Evolutionary conservation across 2,113 vertebrate species (phyloP), one percentile per base, ranked within the genome.

Genomic region (Synodontis membranacea): DNA sequence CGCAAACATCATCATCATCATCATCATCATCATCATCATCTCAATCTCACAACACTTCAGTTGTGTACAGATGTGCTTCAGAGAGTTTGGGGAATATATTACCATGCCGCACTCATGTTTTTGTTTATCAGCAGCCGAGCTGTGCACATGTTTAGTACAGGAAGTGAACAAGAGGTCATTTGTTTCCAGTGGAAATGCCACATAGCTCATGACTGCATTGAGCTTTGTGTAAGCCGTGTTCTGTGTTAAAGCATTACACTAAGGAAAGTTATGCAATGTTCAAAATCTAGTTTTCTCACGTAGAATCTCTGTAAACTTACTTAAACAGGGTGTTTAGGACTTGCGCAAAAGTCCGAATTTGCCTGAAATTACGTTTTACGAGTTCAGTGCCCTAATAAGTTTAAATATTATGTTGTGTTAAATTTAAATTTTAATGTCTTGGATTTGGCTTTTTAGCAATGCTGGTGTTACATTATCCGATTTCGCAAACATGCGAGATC

Each of bases 141-240:
- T 48, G 42, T n/a, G 34, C 80, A 82, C 79, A 76, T 83, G 68
- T 83, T 83, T 48, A 76, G 56, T 31, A 83, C 86, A 78, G 86
- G 86, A 87, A 87, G 58, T 87, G 86, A 78, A 87, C 86, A 87
- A 83, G 80, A 50, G 80, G 86, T 87, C 80, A 83, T 62, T 87
- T 83, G 70, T 83, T 87, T 87, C 86, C 86, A 87, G 56, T 44
- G 72, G 56, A 78, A 50, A 78, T 78, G 81, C n/a, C 86, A 87
- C 68, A 83, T 44, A 83, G 56, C 86, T 64, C 23, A 54, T 58
- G 64, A 50, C 44, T 23, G 25, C 82, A 70, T 50, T 28, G 23
- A 50, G 28, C 19, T 74, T 31, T 48, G 25, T 75, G 34, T 23
- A 34, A 80, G 46, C 50, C 48, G 3, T 80, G 48, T n/a, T 46